phyloP scores from a whole-genome alignment of 2,797 vertebrate genomes.

The Apogon talboti region DNA sequence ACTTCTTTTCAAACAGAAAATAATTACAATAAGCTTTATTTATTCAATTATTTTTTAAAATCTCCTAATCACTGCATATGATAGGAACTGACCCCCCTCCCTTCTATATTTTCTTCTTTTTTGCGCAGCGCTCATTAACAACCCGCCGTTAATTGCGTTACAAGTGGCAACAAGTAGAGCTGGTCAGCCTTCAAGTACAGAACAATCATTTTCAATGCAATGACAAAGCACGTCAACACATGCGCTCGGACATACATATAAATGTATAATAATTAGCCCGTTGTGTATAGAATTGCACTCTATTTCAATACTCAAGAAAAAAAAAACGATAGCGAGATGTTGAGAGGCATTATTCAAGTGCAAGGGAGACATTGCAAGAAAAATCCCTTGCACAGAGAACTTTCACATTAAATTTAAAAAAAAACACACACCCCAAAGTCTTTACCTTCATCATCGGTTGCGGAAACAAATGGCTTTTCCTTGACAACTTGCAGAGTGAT shows the following conservation, averaged over 20 bases:
- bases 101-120: not conserved
- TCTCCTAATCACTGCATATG: not conserved
- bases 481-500: conserved; percentile 58
- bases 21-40: not conserved
- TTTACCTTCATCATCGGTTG: conserved; percentile 57
- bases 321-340: conserved; percentile 20
- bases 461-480: conserved; percentile 35
- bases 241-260: not conserved
- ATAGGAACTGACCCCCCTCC: not conserved
- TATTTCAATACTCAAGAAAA: no score
- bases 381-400: conserved; percentile 45
- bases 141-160: conserved; percentile 35
- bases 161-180: conserved; percentile 73
- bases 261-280: conserved; percentile 1
- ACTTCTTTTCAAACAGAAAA: not conserved
- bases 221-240: not conserved
- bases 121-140: conserved; percentile 17
- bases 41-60: not conserved
- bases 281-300: conserved; percentile 7
- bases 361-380: conserved; percentile 15
- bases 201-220: conserved; percentile 1
- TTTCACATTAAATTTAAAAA: conserved; percentile 54
- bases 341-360: conserved; percentile 10
- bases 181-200: conserved; percentile 14
- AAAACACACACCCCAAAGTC: conserved; percentile 59